Percentiles rank a stretch among this genome's conserved stretches.
These are phyloP conservation scores for Athalia circularis DNA, from an alignment of 2,888 invertebrate genomes.

Conservation along the genomic window DNA sequence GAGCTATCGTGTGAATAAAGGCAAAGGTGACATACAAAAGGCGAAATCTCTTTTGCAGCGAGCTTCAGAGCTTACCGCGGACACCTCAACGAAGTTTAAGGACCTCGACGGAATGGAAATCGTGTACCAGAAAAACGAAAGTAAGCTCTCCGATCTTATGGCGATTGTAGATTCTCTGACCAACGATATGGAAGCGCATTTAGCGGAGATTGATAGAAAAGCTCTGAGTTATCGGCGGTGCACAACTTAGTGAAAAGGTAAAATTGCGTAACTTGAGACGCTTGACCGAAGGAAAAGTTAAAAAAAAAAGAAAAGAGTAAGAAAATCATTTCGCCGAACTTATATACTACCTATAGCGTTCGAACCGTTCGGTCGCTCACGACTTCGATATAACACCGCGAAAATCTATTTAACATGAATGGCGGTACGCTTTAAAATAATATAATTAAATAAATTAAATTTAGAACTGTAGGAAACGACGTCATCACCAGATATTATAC, in stretches of 20 bases:
- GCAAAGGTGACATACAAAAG: slow-evolving; percentile 85
- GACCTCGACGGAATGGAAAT: slow-evolving; percentile 84
- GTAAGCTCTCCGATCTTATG: slow-evolving; percentile 78
- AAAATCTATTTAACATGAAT: background rate
- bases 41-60: slow-evolving; percentile 86
- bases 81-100: slow-evolving; percentile 84
- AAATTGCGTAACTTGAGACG: background rate
- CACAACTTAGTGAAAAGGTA: slow-evolving; percentile 54
- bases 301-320: background rate
- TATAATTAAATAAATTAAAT: slow-evolving; percentile 9
- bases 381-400: background rate
- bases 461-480: background rate
- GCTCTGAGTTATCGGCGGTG: slow-evolving; percentile 81
- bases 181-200: slow-evolving; percentile 79
- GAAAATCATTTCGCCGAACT: background rate
- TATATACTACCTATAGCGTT: too few relatives aligned
- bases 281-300: too few relatives aligned
- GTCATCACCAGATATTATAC: background rate
- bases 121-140: slow-evolving; percentile 81
- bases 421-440: too few relatives aligned
- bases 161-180: slow-evolving; percentile 79
- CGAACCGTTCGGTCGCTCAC: too few relatives aligned
- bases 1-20: slow-evolving; percentile 83
- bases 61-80: slow-evolving; percentile 89
- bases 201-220: slow-evolving; percentile 78